A percentile compares a stretch with the other conserved stretches of the same genome.
Evolutionary conservation across 2,888 invertebrate species (phyloP).

Genomic region (Nomada goodeniana): DNA sequence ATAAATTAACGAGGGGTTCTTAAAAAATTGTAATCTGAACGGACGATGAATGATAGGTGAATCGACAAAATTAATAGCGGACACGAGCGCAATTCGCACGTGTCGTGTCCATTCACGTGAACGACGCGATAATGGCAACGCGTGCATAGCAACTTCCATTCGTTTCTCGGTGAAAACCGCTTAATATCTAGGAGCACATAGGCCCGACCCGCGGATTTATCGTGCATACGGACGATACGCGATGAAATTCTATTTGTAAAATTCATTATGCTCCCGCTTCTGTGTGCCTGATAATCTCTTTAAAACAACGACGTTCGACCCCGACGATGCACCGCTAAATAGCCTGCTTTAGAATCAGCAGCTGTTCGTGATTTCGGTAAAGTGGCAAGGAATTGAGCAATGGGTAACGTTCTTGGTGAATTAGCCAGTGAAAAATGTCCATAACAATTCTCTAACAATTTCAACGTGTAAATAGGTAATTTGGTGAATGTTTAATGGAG

Average conservation of each 20-base stretch:
- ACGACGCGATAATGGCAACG: conserved; percentile 46
- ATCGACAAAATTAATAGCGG: conserved; percentile 55
- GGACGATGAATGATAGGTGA: conserved; percentile 53
- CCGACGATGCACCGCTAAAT: conserved; percentile 24
- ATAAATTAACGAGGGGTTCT: conserved; percentile 24
- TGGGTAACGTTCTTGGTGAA: not conserved
- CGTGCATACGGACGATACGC: conserved; percentile 27
- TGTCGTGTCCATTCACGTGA: conserved; percentile 50
- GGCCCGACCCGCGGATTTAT: conserved; percentile 42
- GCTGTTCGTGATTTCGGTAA: conserved; percentile 16
- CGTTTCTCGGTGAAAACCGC: conserved; percentile 51
- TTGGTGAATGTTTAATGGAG: too few relatives aligned
- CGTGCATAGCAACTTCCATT: conserved; percentile 47
- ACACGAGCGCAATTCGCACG: conserved; percentile 36
- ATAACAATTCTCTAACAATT: too few relatives aligned
- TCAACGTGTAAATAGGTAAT: too few relatives aligned
- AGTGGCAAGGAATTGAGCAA: not conserved
- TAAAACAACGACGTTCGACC: conserved; percentile 28
- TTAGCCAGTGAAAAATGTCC: not conserved
- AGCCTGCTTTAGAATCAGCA: conserved; percentile 25
- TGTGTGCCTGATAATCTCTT: conserved; percentile 37
- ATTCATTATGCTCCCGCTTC: conserved; percentile 30
- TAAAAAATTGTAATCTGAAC: conserved; percentile 50
- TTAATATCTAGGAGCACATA: conserved; percentile 52
- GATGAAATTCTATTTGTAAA: conserved; percentile 60